phyloP scores from a whole-genome alignment of 2,113 vertebrate genomes.

The Chunga burmeisteri region DNA sequence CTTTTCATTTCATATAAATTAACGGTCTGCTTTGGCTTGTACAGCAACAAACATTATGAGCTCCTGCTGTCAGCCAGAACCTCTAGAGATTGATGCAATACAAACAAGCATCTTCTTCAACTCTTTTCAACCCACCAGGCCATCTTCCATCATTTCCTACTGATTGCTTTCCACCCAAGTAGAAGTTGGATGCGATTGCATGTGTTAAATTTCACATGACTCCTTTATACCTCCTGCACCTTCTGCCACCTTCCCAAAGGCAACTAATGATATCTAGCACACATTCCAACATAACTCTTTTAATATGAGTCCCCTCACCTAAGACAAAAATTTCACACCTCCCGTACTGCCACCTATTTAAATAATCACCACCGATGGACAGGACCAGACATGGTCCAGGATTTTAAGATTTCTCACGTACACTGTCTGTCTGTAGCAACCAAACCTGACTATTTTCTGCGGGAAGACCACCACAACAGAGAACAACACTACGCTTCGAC shows the following conservation, averaged over 20 bases:
- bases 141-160: not conserved
- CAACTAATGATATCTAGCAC: not conserved
- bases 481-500: not conserved
- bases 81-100: not conserved
- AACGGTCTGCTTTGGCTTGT: not conserved
- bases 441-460: not conserved
- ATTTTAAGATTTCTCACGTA: not conserved
- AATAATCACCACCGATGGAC: not conserved
- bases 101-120: not conserved
- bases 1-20: not conserved
- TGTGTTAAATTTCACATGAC: rapidly evolving
- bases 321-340: not conserved
- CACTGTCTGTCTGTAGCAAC: not conserved
- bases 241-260: not conserved
- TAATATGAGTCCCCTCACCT: not conserved
- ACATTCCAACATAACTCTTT: not conserved
- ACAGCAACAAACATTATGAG: not conserved
- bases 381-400: not conserved
- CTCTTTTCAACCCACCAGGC: not conserved
- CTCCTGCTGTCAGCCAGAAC: not conserved
- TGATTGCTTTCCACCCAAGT: not conserved
- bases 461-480: not conserved
- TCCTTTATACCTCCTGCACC: not conserved
- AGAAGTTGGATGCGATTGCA: not conserved
- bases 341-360: not conserved